Evolutionary conservation across 2,113 vertebrate genomes (phyloP).

Genomic region (Elachura formosa): DNA sequence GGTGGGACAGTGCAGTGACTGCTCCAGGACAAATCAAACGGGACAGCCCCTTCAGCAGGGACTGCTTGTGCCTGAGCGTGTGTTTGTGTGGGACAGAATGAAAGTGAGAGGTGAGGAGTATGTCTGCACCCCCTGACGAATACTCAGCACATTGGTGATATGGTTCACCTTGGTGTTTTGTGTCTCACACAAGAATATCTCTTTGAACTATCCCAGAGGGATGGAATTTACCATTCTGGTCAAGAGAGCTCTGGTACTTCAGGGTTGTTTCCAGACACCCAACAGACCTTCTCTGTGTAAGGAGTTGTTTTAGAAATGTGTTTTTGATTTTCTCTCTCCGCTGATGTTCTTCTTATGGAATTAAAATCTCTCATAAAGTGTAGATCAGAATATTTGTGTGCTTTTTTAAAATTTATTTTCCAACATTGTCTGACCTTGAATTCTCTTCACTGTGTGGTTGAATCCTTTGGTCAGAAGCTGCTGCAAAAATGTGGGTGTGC

Average conservation of each 20-base stretch:
- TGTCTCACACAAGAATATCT: not conserved
- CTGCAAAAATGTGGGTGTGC: not conserved
- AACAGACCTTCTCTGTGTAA: not conserved
- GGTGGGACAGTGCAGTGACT: not conserved
- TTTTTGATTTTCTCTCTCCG: not conserved
- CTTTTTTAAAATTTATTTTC: not conserved
- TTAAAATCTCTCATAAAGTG: not conserved
- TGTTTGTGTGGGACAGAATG: not conserved
- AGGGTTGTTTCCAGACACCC: not conserved
- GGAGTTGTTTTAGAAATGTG: not conserved
- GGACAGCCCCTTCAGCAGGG: rapidly evolving
- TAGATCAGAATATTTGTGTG: not conserved
- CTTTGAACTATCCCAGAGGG: not conserved
- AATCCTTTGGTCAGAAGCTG: not conserved
- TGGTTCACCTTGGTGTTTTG: not conserved
- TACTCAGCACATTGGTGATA: rapidly evolving
- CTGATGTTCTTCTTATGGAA: not conserved
- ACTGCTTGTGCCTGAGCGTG: rapidly evolving
- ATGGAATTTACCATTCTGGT: not conserved
- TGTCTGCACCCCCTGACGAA: not conserved
- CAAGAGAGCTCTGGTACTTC: not conserved
- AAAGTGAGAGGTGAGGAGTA: not conserved
- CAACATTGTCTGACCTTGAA: not conserved
- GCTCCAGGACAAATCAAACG: rapidly evolving
- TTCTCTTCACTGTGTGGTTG: not conserved